Evolutionary conservation across 1,140 invertebrate species (phyloP).

Genomic region (Drosophila bocqueti): DNA sequence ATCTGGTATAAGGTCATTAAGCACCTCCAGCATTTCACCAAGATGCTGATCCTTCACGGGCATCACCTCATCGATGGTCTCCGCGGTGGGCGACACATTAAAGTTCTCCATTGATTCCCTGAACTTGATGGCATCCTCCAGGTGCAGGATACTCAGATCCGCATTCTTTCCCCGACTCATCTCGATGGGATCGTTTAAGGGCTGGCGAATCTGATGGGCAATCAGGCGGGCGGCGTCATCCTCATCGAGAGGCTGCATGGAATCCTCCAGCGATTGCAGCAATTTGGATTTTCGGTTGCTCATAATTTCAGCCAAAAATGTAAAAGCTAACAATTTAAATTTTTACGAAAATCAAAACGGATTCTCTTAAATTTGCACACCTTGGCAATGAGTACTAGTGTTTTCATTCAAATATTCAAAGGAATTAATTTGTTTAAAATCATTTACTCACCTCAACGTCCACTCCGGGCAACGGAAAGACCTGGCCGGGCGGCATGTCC

Average conservation of each 20-base stretch:
- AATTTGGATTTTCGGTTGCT: conserved; percentile 63
- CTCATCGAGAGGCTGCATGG: conserved; percentile 33
- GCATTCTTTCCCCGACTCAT: conserved; percentile 18
- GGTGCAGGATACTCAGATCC: conserved; percentile 42
- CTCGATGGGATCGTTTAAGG: conserved; percentile 44
- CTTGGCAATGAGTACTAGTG: background rate
- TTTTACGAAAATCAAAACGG: background rate
- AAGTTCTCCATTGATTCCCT: conserved; percentile 41
- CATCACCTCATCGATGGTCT: conserved; percentile 46
- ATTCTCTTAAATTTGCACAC: conserved; percentile 4
- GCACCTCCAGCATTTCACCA: conserved; percentile 32
- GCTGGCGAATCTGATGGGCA: conserved; percentile 56
- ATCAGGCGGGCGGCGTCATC: conserved; percentile 52
- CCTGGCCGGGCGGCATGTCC: conserved; percentile 89
- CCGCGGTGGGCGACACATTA: conserved; percentile 24
- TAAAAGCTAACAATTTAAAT: conserved; percentile 11
- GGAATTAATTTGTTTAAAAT: too few species aligned
- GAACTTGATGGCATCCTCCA: conserved; percentile 52
- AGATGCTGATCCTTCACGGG: conserved; percentile 58
- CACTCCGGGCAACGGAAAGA: conserved; percentile 91
- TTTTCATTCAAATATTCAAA: background rate
- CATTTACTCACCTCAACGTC: conserved; percentile 91
- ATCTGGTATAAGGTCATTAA: background rate
- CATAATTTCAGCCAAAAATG: conserved; percentile 39
- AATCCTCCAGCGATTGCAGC: conserved; percentile 56